Evolutionary conservation across 2,113 vertebrate species (phyloP).

Genomic region (Trogon melanurus): DNA sequence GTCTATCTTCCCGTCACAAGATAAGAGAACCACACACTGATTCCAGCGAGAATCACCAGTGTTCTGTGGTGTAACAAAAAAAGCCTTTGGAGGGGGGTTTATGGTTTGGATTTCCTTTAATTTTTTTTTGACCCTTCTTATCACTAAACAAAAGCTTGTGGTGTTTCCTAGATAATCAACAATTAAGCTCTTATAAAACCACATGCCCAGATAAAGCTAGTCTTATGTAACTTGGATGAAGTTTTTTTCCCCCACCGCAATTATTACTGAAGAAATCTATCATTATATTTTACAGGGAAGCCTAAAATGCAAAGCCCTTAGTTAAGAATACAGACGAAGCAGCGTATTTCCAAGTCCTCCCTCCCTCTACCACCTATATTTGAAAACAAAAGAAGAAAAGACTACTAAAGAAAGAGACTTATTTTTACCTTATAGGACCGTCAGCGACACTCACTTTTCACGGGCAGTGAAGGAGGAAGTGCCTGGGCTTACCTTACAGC

Average conservation of each 20-base stretch:
- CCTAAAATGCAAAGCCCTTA: neutral
- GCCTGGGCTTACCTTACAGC: neutral
- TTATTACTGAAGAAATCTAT: slow-evolving; percentile 17
- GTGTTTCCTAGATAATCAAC: slow-evolving; percentile 36
- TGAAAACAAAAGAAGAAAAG: neutral
- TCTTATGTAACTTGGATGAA: slow-evolving; percentile 47
- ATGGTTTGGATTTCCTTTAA: neutral
- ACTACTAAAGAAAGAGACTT: neutral
- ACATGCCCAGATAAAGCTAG: neutral
- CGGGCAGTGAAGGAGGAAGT: neutral
- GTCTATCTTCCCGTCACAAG: neutral
- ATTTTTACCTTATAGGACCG: neutral
- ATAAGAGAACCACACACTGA: neutral
- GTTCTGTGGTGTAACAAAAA: neutral
- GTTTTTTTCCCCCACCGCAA: neutral
- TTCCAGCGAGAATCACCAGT: neutral
- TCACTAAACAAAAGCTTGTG: slow-evolving; percentile 19
- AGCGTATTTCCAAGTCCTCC: neutral
- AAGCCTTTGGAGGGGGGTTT: neutral
- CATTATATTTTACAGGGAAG: slow-evolving; percentile 9
- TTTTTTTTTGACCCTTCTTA: slow-evolving; percentile 22
- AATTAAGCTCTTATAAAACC: slow-evolving; percentile 34
- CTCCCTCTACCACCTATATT: neutral
- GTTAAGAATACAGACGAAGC: neutral
- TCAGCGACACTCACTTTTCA: neutral